Evolutionary conservation across 2,888 invertebrate species (phyloP), one percentile per base, ranked within the genome.

Genomic region (Erebia ligea): DNA sequence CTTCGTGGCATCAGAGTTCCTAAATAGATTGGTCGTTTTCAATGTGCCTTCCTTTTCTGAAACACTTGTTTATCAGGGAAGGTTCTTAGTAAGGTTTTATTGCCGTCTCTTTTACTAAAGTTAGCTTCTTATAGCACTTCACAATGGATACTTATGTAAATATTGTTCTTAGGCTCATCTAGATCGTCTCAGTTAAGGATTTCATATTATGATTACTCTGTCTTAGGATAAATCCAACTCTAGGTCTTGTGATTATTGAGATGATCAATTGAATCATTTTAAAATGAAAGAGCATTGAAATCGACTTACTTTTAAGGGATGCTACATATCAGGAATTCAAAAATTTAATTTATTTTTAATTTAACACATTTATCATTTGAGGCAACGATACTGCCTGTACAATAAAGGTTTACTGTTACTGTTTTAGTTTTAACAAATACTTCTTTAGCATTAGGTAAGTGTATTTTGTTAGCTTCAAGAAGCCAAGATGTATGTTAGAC

Each of bases 401-500:
- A 81, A 83, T 76, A 80, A 77, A 81, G 80, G 77, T 80, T 82
- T 74, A 79, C 72, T 85, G 86, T 89, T 83, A 86, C 80, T 84
- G 78, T 80, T 75, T 84, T 91, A 91, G 90, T 88, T 87, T 88
- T 87, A 82, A 77, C 81, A 85, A 52, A 61, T 67, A 84, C 84
- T 89, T 86, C 89, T 89, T 85, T 92, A 93, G 92, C 82, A 79
- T 87, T 92, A 91, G 91, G 91, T 92, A 91, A 90, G 91, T 93
- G 92, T 92, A 90, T 92, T 92, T 92, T 92, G 90, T 92, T 91
- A 92, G 93, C 93, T 92, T 93, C 82, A 84, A 88, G 91, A 92
- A 90, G 92, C 91, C 91, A 92, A 91, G 90, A 86, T 92, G 92
- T 91, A 91, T 92, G 91, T 92, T 93, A 92, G 92, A 90, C 92